Base-by-base conservation (phyloP, 2,888 invertebrate species). In the Deilephila porcellus region DNA sequence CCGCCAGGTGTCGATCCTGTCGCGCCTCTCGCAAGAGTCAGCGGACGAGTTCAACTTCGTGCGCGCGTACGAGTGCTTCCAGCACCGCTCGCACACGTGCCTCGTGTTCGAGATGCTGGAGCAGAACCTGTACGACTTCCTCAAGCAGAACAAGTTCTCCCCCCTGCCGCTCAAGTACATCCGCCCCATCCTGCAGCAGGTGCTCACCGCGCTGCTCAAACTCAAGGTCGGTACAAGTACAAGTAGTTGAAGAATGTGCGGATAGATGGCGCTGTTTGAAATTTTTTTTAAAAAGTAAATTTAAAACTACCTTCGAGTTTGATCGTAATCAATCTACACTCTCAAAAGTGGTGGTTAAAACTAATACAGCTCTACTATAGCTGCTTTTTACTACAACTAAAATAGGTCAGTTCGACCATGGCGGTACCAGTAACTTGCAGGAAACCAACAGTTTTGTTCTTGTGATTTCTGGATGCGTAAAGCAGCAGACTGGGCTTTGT, bases 41-140 rank as follows among this genome's bases (percentile, higher is more conserved):
- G 99, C 99, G 84, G 99, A 99, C 95, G 99, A 99, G 96, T 99
- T 98, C 96, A 99, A 99, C 96, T 99, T 99, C 96, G 99, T 99
- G 85, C 98, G 99, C 80, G 99, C 99, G 70, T 99, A 98, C 95
- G 99, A 99, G 94, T 99, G 99, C 95, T 99, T 99, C 95, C 99
- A 99, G 95, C 99, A 99, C 95, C 99, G 99, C 93, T 99, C 98
- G 91, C 99, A 99, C 95, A 99, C 99, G 74, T 99, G 99, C 94
- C 96, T 99, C 94, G 99, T 99, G 89, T 99, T 99, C 92, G 99
- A 99, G 95, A 99, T 99, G 99, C 96, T 99, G 85, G 99, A 99
- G 90, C 99, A 99, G 95, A 99, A 99, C 95, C 96, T 99, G 81
- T 99, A 99, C 94, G 99, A 99, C 96, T 99, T 99, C 94, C 97